Base-by-base conservation (phyloP, 2,797 vertebrate genomes). In the Alauda arvensis region DNA sequence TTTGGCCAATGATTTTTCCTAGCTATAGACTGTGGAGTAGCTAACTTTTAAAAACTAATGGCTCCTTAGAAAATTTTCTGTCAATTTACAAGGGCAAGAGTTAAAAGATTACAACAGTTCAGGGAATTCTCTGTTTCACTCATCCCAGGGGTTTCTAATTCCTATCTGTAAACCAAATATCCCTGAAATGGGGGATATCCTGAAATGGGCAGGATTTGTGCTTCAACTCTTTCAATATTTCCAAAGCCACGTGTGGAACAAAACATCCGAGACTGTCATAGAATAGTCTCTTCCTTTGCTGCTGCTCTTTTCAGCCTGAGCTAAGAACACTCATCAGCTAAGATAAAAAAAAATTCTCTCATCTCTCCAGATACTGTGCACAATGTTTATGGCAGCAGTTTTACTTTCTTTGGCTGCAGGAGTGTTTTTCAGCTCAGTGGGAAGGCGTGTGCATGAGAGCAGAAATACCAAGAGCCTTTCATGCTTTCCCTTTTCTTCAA, bases 401-500 rank as follows among this genome's bases (percentile, higher is more conserved):
- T 59, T 48, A 9, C 31, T 63, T 29, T 10, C 46, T 59, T 11
- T 18, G 57, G 49, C 65, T 70, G 57, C 42, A 51, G 48, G 40
- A 33, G 10, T 17, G 29, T 56, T 85, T 88, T 52, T 11, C 49
- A 40, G 13, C 40, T 37, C 5, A 0, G 53, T 9, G 34, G 52
- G 33, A 40, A 61, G 40, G 28, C 0, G 0, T 1, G 2, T 9
- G 57, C 11, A 5, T 13, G 62, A 33, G 29, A 61, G 45, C 52
- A 33, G 31, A 10, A 72, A 14, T 1, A 31, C 56, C 0, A 1
- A 45, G 45, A 33, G 40, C 34, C 8, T 40, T 56, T 34, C 15
- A 3, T 2, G 0, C 28, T 10, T 18, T 10, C 14, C 3, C 14
- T 14, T 29, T 6, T 4, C 8, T 3, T 3, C 8, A 6, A 18